phyloP scores from a whole-genome alignment of 2,888 invertebrate species.

The Ochropleura plecta region DNA sequence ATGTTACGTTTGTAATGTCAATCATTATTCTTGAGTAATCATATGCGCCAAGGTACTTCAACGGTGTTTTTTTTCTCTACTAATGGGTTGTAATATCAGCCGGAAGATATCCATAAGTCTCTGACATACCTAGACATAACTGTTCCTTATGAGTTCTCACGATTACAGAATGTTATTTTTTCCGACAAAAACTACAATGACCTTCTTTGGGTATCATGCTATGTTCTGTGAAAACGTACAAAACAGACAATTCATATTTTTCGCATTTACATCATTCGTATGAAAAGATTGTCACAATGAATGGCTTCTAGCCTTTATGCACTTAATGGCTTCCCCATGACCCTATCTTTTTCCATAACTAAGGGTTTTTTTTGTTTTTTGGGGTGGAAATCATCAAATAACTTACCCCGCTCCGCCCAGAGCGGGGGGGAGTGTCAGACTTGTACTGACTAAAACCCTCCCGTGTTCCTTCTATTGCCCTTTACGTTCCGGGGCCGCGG shows the following conservation, averaged over 20 bases:
- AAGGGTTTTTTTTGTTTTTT: no score
- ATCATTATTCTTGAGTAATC: slow-evolving; percentile 25
- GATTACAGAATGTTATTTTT: neutral
- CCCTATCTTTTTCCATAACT: slow-evolving; percentile 28
- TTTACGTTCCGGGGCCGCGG: no score
- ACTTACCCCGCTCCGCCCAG: no score
- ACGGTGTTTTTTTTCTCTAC: slow-evolving; percentile 2
- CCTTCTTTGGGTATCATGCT: neutral
- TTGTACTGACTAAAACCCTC: no score
- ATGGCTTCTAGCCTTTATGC: slow-evolving; percentile 20
- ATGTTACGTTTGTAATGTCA: no score
- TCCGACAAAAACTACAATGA: neutral
- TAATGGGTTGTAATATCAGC: slow-evolving; percentile 11
- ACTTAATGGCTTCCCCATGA: slow-evolving; percentile 28
- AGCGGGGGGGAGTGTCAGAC: no score
- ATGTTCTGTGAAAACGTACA: neutral
- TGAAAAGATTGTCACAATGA: slow-evolving; percentile 14
- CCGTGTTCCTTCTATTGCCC: no score
- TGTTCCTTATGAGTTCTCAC: neutral
- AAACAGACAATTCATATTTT: neutral
- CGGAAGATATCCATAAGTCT: neutral
- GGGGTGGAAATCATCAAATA: no score
- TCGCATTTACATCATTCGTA: slow-evolving; percentile 12
- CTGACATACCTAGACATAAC: neutral
- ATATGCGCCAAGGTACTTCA: slow-evolving; percentile 11